Evolutionary conservation across 30 jellyfish, hydroid and myxozoan genomes (phyloP).

Genomic region (Turritopsis dohrnii): DNA sequence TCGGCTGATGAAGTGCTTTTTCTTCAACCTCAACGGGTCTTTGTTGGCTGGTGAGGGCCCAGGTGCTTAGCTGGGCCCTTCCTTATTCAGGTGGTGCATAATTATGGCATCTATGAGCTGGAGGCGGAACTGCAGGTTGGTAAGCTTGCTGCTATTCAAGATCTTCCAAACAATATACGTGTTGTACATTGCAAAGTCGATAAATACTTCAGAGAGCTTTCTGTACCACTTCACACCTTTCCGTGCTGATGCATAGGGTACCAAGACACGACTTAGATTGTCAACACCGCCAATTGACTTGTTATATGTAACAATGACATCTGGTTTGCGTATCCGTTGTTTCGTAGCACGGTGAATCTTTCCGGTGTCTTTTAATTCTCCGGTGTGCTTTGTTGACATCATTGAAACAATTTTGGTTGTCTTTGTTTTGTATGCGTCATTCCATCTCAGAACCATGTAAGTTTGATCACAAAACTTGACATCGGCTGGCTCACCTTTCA

Average conservation of each 20-base stretch:
- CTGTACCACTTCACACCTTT: constrained; percentile 28
- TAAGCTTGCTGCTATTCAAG: constrained; percentile 5
- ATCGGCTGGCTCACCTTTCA: constrained; percentile 29
- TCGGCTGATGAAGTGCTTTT: background rate
- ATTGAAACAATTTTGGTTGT: constrained; percentile 15
- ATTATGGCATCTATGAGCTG: background rate
- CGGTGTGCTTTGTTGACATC: constrained; percentile 25
- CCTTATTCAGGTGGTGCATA: background rate
- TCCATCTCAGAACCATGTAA: constrained; percentile 25
- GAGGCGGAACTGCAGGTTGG: constrained; percentile 10
- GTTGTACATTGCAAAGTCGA: constrained; percentile 11
- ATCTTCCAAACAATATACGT: constrained; percentile 10
- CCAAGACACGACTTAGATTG: background rate
- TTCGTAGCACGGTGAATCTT: constrained; percentile 13
- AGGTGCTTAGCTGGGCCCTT: background rate
- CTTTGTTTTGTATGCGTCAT: constrained; percentile 21
- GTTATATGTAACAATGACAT: constrained; percentile 13
- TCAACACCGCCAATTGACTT: constrained; percentile 23
- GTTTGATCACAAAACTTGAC: constrained; percentile 22
- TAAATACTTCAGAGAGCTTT: constrained; percentile 16
- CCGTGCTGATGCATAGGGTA: background rate
- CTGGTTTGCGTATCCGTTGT: constrained; percentile 23
- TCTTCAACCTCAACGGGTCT: background rate
- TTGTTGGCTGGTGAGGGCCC: constrained; percentile 11
- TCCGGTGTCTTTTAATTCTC: constrained; percentile 3